Percentiles rank a stretch among this genome's conserved stretches.
Evolutionary conservation across 1,140 invertebrate genomes (phyloP).

Genomic region (Euglossa dilemma): DNA sequence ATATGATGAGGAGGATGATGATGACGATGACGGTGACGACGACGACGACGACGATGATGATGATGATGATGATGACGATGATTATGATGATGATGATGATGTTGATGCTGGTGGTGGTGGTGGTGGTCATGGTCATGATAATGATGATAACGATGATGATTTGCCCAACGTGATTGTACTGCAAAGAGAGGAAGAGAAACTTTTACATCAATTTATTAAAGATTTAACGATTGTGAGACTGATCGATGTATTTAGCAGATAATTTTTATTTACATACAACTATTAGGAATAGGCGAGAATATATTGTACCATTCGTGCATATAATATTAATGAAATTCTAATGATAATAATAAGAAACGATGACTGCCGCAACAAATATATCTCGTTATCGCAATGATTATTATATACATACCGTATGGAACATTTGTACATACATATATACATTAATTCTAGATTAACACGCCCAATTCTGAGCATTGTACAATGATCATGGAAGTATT

Average conservation of each 20-base stretch:
- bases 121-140: not conserved
- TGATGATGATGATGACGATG: not conserved
- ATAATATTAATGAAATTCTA: slow-evolving; percentile 69
- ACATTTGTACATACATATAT: slow-evolving; percentile 60
- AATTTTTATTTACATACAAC: slow-evolving; percentile 78
- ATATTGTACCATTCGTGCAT: slow-evolving; percentile 72
- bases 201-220: slow-evolving; percentile 66
- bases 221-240: slow-evolving; percentile 80
- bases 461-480: slow-evolving; percentile 62
- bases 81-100: not conserved
- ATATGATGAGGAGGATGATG: not conserved
- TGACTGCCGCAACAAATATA: slow-evolving; percentile 80
- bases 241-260: slow-evolving; percentile 80
- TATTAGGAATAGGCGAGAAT: slow-evolving; percentile 74
- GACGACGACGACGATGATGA: not conserved
- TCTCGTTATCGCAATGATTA: slow-evolving; percentile 77
- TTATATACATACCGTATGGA: slow-evolving; percentile 56
- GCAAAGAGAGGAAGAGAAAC: slow-evolving; percentile 14
- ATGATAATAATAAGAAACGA: slow-evolving; percentile 63
- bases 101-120: not conserved
- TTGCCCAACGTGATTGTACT: slow-evolving; percentile 3
- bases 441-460: slow-evolving; percentile 54
- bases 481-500: slow-evolving; percentile 47
- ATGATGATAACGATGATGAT: not conserved
- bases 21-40: not conserved